Base-by-base conservation (phyloP, 2,797 vertebrate genomes). In the Coreius guichenoti region DNA sequence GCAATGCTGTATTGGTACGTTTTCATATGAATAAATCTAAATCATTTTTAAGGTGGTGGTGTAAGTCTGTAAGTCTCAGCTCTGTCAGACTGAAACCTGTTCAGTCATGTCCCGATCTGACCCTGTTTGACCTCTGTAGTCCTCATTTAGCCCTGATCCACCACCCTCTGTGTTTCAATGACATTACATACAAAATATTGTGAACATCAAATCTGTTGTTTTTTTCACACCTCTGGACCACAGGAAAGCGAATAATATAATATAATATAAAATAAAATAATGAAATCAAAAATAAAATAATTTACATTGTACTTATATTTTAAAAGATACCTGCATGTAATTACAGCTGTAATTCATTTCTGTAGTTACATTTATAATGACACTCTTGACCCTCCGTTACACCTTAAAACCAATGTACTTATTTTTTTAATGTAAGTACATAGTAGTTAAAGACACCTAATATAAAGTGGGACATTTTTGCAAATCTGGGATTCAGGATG, bases 51-150 rank as follows among this genome's bases (percentile, higher is more conserved):
- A 29, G 17, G 26, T n/a, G 68, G n/a, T 1, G 8, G 39, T 13
- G 8, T 26, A 1, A 4, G 73, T 26, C 8, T 21, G 16, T 65
- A 31, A 65, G 26, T 47, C 61, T 51, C 1, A 3, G 14, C 29
- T 77, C 16, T 54, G 16, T n/a, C 51, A 33, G 77, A 5, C 39
- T 79, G 39, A 88, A 85, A 70, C 67, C 74, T 80, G 47, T 68
- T 63, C 39, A 82, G 31, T 29, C 43, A 29, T 65, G 23, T 73
- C 73, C 67, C 3, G 39, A 61, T 4, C 31, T 21, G 68, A 81
- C 77, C 73, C 82, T 26, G 9, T 39, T 8, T 81, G 82, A 73
- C 85, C 82, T 86, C 39, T 39, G 58, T 12, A 67, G 17, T 9
- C 61, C 31, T 82, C 74, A 75, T 67, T 31, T 36, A 74, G 73